Evolutionary conservation across 2,888 invertebrate species (phyloP).

Genomic region (Notodonta dromedarius): DNA sequence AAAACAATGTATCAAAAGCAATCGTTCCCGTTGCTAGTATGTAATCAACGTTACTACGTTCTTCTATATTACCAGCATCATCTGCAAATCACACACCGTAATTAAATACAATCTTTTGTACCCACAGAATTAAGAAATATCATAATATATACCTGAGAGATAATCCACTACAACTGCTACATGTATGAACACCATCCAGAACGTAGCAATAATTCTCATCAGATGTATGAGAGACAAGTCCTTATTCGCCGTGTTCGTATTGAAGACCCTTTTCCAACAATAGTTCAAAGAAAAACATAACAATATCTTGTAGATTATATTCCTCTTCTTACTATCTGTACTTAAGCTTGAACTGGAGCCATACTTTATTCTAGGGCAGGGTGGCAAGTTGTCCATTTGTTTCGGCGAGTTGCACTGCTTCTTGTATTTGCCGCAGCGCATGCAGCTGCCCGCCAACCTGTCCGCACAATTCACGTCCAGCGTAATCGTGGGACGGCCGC

Average conservation of each 20-base stretch:
- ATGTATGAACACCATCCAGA: constrained; percentile 87
- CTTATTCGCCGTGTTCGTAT: constrained; percentile 76
- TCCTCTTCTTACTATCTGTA: constrained; percentile 58
- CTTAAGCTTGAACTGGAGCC: constrained; percentile 64
- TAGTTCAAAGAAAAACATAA: constrained; percentile 73
- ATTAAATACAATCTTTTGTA: neutral
- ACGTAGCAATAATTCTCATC: constrained; percentile 85
- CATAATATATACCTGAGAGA: constrained; percentile 78
- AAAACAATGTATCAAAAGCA: constrained; percentile 86
- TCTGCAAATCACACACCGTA: constrained; percentile 62
- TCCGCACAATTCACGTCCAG: constrained; percentile 70
- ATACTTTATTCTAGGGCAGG: constrained; percentile 65
- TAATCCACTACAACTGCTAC: constrained; percentile 86
- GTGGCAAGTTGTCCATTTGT: constrained; percentile 44
- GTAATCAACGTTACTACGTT: constrained; percentile 74
- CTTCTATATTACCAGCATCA: constrained; percentile 67
- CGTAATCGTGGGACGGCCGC: constrained; percentile 64
- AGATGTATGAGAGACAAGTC: constrained; percentile 84
- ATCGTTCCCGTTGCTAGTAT: constrained; percentile 82
- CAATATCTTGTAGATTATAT: constrained; percentile 56
- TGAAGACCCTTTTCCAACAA: constrained; percentile 71
- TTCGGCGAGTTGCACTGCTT: constrained; percentile 64
- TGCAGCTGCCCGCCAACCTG: constrained; percentile 61
- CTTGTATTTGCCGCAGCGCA: constrained; percentile 73
- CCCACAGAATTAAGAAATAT: neutral